phyloP scores from a whole-genome alignment of 2,888 invertebrate species.

The Drosophila infuscata region DNA sequence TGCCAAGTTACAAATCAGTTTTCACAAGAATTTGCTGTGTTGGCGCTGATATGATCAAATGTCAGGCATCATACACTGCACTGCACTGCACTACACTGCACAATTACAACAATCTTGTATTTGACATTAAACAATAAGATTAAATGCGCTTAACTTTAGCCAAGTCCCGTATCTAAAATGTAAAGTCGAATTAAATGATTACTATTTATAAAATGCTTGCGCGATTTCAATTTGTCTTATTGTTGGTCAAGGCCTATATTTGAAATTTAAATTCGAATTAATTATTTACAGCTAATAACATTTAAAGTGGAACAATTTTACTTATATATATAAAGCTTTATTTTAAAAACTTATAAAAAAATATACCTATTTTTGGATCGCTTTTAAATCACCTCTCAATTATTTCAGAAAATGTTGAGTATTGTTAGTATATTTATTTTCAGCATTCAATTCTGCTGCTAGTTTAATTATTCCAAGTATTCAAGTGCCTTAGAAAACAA shows the following conservation, averaged over 20 bases:
- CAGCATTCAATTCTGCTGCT: neutral
- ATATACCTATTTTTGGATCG: neutral
- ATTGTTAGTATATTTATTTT: neutral
- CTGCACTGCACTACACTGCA: conserved; percentile 50
- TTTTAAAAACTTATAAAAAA: neutral
- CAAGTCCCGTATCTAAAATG: neutral
- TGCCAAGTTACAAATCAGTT: conserved; percentile 70
- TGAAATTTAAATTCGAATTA: neutral
- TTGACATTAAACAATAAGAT: neutral
- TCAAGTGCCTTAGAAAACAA: neutral
- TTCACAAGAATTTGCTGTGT: conserved; percentile 55
- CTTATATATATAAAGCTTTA: neutral
- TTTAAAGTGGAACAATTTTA: no score
- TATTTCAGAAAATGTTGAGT: neutral
- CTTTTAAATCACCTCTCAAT: neutral
- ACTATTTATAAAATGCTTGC: neutral
- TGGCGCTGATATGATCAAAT: conserved; percentile 62
- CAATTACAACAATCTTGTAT: neutral
- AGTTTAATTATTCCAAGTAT: neutral
- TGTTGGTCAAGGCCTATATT: neutral
- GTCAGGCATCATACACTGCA: conserved; percentile 49
- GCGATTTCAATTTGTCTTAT: neutral
- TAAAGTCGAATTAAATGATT: neutral
- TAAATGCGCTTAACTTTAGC: neutral
- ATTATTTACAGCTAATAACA: no score